Evolutionary conservation across 2,113 vertebrate species (phyloP).

Genomic region (Forbesichthys papilliferus): DNA sequence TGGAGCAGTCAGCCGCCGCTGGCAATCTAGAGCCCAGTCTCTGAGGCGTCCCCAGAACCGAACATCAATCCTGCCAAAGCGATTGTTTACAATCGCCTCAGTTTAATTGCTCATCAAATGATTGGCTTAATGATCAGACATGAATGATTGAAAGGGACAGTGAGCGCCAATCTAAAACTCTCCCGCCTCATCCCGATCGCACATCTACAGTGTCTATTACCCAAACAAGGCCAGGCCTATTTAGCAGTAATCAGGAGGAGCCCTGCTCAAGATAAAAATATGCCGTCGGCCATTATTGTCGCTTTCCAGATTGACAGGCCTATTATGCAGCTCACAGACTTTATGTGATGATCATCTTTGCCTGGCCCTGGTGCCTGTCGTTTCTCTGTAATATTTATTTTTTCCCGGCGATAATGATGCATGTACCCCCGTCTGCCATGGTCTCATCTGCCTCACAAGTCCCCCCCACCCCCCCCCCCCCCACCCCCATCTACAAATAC

Average conservation of each 20-base stretch:
- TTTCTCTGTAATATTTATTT: slow-evolving; percentile 49
- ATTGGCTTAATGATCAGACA: slow-evolving; percentile 52
- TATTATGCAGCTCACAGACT: slow-evolving; percentile 68
- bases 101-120: slow-evolving; percentile 66
- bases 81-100: slow-evolving; percentile 41
- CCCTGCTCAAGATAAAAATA: slow-evolving; percentile 67
- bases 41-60: slow-evolving; percentile 5
- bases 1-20: slow-evolving; percentile 31
- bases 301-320: slow-evolving; percentile 69
- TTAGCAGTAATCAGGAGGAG: slow-evolving; percentile 72
- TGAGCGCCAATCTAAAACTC: slow-evolving; percentile 43
- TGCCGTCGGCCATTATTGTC: slow-evolving; percentile 58
- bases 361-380: slow-evolving; percentile 66
- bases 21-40: slow-evolving; percentile 36
- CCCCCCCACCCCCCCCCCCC: slow-evolving; percentile 6
- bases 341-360: slow-evolving; percentile 75
- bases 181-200: slow-evolving; percentile 23
- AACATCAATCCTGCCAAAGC: slow-evolving; percentile 38
- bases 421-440: slow-evolving; percentile 58
- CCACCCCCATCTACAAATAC: not conserved
- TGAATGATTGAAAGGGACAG: slow-evolving; percentile 50
- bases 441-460: slow-evolving; percentile 48
- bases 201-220: slow-evolving; percentile 53
- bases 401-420: slow-evolving; percentile 73
- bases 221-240: slow-evolving; percentile 65